These are phyloP conservation scores for Trissolcus brochymenae DNA, from an alignment of 2,888 invertebrate genomes.

Conservation along the genomic window DNA sequence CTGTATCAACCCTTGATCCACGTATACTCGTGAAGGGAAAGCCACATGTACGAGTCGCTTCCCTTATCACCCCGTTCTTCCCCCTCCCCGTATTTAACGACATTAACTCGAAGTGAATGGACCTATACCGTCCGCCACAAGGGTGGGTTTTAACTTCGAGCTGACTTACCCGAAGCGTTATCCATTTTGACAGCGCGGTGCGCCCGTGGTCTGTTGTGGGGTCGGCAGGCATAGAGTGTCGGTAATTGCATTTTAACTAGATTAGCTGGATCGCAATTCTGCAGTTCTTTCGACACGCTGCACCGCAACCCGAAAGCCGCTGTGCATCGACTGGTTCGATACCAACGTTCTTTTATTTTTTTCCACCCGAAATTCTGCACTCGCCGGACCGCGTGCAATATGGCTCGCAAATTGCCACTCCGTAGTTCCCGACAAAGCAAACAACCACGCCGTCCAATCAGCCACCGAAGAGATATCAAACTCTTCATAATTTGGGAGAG, in stretches of 20 bases:
- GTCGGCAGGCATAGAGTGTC: constrained; percentile 59
- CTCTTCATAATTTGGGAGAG: too few species aligned
- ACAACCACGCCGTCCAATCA: too few species aligned
- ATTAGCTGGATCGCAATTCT: constrained; percentile 35
- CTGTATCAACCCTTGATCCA: constrained; percentile 65
- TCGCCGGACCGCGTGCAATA: too few species aligned
- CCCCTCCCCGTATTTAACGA: constrained; percentile 68
- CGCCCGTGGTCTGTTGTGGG: constrained; percentile 72
- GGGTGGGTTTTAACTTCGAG: constrained; percentile 74
- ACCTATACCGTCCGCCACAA: constrained; percentile 66
- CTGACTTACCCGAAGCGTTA: constrained; percentile 74
- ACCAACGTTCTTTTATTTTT: too few species aligned
- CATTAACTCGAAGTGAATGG: constrained; percentile 74
- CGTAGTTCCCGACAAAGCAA: too few species aligned
- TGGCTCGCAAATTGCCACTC: too few species aligned
- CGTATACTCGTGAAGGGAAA: constrained; percentile 47
- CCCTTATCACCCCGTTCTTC: constrained; percentile 59
- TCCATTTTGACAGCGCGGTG: constrained; percentile 76
- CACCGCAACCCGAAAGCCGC: too few species aligned
- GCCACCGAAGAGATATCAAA: too few species aligned
- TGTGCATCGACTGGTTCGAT: too few species aligned
- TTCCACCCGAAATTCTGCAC: too few species aligned
- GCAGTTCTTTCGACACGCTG: constrained; percentile 1
- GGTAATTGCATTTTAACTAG: constrained; percentile 73
- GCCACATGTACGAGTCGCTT: constrained; percentile 46